A percentile compares a stretch with the other conserved stretches of the same genome.
phyloP scores from a whole-genome alignment of 2,113 vertebrate genomes.

The Nettapus auritus region DNA sequence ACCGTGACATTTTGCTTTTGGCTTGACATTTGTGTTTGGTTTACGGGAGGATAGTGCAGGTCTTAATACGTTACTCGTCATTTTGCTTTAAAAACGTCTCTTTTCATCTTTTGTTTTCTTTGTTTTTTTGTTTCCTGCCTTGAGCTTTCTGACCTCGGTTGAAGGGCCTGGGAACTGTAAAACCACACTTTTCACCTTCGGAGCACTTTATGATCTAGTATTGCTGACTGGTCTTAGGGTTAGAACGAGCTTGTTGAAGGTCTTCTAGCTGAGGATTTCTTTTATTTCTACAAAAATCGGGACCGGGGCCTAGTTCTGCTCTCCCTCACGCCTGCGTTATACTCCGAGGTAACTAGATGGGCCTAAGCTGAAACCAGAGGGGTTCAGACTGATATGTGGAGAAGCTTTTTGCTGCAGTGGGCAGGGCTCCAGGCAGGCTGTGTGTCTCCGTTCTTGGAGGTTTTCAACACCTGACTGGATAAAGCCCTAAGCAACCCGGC shows the following conservation, averaged over 20 bases:
- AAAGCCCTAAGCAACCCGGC: neutral
- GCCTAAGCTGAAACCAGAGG: neutral
- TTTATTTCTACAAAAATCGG: neutral
- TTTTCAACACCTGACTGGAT: neutral
- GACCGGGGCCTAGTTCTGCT: neutral
- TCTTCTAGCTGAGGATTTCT: neutral
- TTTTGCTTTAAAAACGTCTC: neutral
- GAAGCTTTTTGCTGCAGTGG: neutral
- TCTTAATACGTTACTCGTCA: neutral
- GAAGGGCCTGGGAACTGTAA: neutral
- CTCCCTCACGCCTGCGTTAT: neutral
- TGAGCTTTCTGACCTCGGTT: neutral
- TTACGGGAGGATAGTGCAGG: neutral
- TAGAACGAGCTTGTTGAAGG: neutral
- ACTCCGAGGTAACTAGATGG: neutral
- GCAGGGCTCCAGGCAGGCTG: neutral
- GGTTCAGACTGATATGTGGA: neutral
- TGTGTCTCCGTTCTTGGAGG: rapidly evolving
- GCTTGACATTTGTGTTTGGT: rapidly evolving
- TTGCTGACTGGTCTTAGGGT: neutral
- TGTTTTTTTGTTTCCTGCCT: constrained; percentile 57
- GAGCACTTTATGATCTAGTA: neutral
- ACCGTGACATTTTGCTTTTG: neutral
- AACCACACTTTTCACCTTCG: neutral
- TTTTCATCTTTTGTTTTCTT: constrained; percentile 61